Base-by-base conservation (phyloP, 2,888 invertebrate genomes). In the Doris montereyensis region DNA sequence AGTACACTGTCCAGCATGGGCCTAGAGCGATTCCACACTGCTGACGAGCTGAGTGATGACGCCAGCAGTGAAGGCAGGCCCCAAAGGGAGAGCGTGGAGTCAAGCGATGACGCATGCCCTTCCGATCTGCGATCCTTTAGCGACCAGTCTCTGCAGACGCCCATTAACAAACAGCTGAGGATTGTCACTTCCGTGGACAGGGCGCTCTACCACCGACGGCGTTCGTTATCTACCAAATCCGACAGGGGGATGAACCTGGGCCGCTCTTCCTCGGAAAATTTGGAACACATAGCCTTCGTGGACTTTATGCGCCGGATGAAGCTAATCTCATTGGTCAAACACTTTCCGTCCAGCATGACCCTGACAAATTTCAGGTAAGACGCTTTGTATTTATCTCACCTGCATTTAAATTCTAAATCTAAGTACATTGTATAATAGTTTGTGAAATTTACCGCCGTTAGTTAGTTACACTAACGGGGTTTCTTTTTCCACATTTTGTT, bases 301-400 rank as follows among this genome's bases (percentile, higher is more conserved):
- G 88, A 89, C 58, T 90, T 87, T 79, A 84, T 90, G 83, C 86
- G 89, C 77, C 82, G 86, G 67, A 82, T 84, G 70, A 87, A 86
- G 4, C 85, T 90, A 30, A 87, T 85, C 4, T 85, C 88, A 21
- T 89, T 87, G 81, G 83, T 89, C n/a, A 87, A 86, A 77, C 86
- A 88, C 78, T 89, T 90, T 60, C 90, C 89, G n/a, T 84, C 88
- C 3, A 86, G 86, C 73, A 89, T 89, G 89, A 88, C 90, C 10
- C 82, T 90, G 60, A 84, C 86, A 28, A 85, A 86, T 67, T 88
- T 90, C 83, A 87, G 87, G 86, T 88, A 84, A 79, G 78, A 75
- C 3, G 32, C 13, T n/a, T 70, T 70, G n/a, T n/a, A n/a, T n/a
- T n/a, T n/a, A n/a, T n/a, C n/a, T n/a, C n/a, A n/a, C n/a, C n/a